Evolutionary conservation across 2,888 invertebrate genomes (phyloP).

Genomic region (Dexiosoma caninum): DNA sequence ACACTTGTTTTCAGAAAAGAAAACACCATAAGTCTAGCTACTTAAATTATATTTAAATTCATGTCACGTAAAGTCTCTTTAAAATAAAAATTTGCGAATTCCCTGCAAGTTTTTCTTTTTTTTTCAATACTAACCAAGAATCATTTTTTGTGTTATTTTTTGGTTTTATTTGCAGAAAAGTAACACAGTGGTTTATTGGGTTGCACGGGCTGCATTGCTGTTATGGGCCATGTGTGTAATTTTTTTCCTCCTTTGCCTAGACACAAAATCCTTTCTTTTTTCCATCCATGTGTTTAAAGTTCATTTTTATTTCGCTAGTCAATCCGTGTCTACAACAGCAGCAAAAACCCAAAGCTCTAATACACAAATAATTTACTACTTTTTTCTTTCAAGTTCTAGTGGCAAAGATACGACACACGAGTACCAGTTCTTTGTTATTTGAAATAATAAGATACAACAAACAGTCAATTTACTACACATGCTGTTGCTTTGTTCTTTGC

Average conservation of each 20-base stretch:
- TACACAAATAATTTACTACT: slow-evolving; percentile 40
- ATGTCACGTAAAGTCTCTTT: not conserved
- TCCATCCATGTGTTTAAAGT: slow-evolving; percentile 47
- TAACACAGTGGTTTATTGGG: slow-evolving; percentile 13
- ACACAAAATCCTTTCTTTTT: slow-evolving; percentile 42
- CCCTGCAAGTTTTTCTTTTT: slow-evolving; percentile 3
- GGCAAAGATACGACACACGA: not conserved
- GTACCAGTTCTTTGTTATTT: slow-evolving; percentile 21
- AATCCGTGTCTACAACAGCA: slow-evolving; percentile 1
- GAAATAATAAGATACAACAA: not conserved
- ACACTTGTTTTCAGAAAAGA: too few relatives aligned
- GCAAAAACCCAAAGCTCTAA: slow-evolving; percentile 27
- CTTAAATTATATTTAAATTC: too few relatives aligned
- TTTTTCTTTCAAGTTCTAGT: slow-evolving; percentile 7
- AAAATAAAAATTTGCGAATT: slow-evolving; percentile 7
- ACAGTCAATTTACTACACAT: not conserved
- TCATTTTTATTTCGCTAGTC: slow-evolving; percentile 35
- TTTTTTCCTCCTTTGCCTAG: too few relatives aligned
- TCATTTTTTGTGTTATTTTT: slow-evolving; percentile 44
- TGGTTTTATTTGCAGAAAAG: slow-evolving; percentile 18
- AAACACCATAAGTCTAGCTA: too few relatives aligned
- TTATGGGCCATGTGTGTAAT: slow-evolving; percentile 30
- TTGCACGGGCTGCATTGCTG: not conserved
- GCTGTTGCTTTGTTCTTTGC: not conserved
- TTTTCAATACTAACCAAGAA: slow-evolving; percentile 40